Evolutionary conservation across 2,113 vertebrate species (phyloP), one percentile per base, ranked within the genome.

Genomic region (Chrysochloris asiatica): DNA sequence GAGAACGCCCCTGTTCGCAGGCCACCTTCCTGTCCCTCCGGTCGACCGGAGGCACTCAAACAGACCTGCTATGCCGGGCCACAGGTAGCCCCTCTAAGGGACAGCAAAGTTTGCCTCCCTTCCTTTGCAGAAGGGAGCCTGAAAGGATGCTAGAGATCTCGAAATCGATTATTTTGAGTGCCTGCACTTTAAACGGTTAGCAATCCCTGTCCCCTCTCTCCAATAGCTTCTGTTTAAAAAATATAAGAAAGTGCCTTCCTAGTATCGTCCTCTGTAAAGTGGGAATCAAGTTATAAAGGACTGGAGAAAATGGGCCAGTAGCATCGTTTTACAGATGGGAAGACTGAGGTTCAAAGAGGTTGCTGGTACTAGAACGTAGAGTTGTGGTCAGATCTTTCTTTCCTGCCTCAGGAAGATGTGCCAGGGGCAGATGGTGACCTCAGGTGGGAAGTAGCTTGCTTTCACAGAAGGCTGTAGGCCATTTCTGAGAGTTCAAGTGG

Each of bases 201-300:
- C 38, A 41, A 41, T 24, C 61, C 38, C 72, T 48, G 26, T 38
- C 43, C 59, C 43, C 48, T 56, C 48, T 72, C 24, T 56, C 48
- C 65, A 26, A 1, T 83, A 89, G 88, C 69, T 95, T 90, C 54
- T 45, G 41, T 83, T 92, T 84, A 4, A 72, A 88, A n/a, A 88
- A 82, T 52, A 69, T n/a, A 33, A 13, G 2, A 94, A n/a, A 96
- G 85, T 96, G 95, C 92, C 45, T 71, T 73, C 38, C 59, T 28
- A 36, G 47, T 56, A 16, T 54, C 85, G 59, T 33, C 28, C 56
- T 75, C 61, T 78, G 61, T 72, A 26, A 89, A 85, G 50, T 21
- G 76, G 50, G 77, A 41, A 26, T 83, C 48, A 76, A 82, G 47
- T 38, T 52, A 72, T 33, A 12, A 1, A 54, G 71, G 83, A 67